phyloP scores from a whole-genome alignment of 2,113 vertebrate species.

The Seriola aureovittata region DNA sequence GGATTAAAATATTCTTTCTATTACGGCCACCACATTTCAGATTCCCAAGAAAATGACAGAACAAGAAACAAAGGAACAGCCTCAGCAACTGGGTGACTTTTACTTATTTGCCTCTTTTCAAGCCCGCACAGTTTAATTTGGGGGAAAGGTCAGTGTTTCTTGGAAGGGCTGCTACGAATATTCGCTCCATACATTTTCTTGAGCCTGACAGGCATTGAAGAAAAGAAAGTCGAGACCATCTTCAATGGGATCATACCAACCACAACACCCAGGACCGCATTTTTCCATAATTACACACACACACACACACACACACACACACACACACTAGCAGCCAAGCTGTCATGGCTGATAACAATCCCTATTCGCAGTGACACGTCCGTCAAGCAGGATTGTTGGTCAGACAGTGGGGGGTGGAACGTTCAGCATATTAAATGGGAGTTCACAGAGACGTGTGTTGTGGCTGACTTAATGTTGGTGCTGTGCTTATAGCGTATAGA shows the following conservation, averaged over 20 bases:
- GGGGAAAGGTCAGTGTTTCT: conserved; percentile 28
- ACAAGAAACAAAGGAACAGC: not conserved
- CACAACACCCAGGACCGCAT: too few relatives aligned
- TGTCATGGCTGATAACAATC: too few relatives aligned
- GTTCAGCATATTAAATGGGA: not conserved
- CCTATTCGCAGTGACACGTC: not conserved
- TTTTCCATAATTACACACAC: too few relatives aligned
- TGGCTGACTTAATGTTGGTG: not conserved
- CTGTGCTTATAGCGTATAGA: not conserved
- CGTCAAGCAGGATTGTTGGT: not conserved
- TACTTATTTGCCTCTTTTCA: not conserved
- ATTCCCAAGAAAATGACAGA: not conserved
- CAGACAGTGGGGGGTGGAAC: not conserved
- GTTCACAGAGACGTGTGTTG: not conserved
- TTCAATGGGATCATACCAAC: too few relatives aligned
- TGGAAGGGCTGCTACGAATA: not conserved
- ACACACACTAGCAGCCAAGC: too few relatives aligned
- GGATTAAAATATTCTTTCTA: not conserved
- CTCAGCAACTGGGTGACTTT: not conserved
- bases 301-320: too few relatives aligned
- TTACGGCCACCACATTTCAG: not conserved
- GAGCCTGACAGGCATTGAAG: not conserved
- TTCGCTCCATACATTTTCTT: not conserved
- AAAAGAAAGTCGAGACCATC: not conserved
- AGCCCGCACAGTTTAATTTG: not conserved